These are phyloP conservation scores for Plumapathes pennacea DNA, from an alignment of 92 coral and sea anemone genomes.

Conservation along the genomic window DNA sequence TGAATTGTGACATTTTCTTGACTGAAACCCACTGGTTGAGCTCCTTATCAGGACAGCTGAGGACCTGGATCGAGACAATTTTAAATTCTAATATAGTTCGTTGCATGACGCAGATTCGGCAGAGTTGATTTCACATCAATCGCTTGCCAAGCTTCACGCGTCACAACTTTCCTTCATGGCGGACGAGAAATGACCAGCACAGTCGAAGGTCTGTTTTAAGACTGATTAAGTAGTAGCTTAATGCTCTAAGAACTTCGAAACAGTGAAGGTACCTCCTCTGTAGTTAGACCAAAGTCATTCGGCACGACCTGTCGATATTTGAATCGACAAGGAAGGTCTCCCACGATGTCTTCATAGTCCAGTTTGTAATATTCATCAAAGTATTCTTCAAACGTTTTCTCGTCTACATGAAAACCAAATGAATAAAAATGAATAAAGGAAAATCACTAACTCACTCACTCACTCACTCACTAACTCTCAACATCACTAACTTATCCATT, in stretches of 20 bases:
- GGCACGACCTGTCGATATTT: slow-evolving; percentile 88
- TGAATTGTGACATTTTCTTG: slow-evolving; percentile 85
- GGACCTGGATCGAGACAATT: no score
- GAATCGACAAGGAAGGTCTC: slow-evolving; percentile 92
- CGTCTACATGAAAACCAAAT: slow-evolving; percentile 37
- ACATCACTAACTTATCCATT: not conserved
- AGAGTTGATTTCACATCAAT: no score
- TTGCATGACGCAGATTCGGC: no score
- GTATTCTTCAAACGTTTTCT: slow-evolving; percentile 95
- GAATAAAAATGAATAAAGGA: not conserved
- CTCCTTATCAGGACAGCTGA: slow-evolving; percentile 79
- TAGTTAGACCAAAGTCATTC: slow-evolving; percentile 87
- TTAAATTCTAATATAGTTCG: no score
- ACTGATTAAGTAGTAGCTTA: no score
- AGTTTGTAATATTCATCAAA: slow-evolving; percentile 97
- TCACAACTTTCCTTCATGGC: slow-evolving; percentile 1
- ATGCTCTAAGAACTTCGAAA: not conserved
- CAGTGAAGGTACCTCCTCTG: slow-evolving; percentile 68
- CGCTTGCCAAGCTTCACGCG: not conserved
- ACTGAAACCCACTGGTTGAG: slow-evolving; percentile 94
- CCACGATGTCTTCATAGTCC: slow-evolving; percentile 93
- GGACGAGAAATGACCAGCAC: no score
- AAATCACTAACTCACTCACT: not conserved
- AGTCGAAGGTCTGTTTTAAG: no score
- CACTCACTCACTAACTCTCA: not conserved